phyloP scores from a whole-genome alignment of 1,140 invertebrate species.

The Pissodes strobi region DNA sequence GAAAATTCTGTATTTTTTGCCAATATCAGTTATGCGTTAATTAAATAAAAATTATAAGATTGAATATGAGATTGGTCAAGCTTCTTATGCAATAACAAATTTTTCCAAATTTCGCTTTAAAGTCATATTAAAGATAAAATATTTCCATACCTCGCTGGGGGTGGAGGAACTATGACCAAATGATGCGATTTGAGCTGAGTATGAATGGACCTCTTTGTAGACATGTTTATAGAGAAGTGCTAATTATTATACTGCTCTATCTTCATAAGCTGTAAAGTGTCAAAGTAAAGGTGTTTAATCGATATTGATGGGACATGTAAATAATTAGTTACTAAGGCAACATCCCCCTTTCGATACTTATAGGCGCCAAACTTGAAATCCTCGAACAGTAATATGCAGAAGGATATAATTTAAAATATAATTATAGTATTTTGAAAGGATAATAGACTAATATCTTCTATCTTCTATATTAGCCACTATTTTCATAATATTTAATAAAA shows the following conservation, averaged over 20 bases:
- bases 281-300: conserved; percentile 12
- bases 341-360: no score
- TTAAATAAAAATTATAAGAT: neutral
- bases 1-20: neutral
- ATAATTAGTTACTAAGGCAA: conserved; percentile 2
- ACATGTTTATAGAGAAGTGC: neutral
- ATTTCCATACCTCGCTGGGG: conserved; percentile 42
- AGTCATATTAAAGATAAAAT: neutral
- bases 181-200: conserved; percentile 20
- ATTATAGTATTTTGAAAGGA: no score
- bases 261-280: neutral
- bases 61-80: no score
- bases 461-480: no score
- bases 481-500: no score
- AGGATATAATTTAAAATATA: no score
- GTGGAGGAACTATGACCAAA: conserved; percentile 40
- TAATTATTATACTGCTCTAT: neutral
- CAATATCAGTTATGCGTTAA: neutral
- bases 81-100: neutral
- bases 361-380: no score
- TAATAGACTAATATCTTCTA: no score
- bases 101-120: neutral
- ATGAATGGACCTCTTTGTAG: neutral
- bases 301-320: neutral
- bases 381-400: no score